Evolutionary conservation across 2,113 vertebrate genomes (phyloP), one percentile per base, ranked within the genome.

Genomic region (Bos indicus): DNA sequence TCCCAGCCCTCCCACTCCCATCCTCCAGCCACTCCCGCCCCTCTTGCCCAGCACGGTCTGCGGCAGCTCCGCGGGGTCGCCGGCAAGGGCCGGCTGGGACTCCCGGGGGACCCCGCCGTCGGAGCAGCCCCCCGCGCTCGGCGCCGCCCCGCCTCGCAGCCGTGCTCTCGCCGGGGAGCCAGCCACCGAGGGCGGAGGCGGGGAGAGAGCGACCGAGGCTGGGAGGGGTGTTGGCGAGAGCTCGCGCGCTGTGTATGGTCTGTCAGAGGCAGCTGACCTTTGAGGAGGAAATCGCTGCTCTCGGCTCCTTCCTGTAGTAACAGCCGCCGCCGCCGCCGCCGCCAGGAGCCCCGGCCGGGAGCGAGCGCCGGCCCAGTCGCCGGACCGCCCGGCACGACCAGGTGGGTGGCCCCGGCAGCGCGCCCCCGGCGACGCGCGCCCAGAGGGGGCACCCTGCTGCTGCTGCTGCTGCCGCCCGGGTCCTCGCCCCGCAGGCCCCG

Each of bases 301-400:
- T 98, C 98, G 25, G 95, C 98, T 98, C 97, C 98, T 99, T 99
- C 99, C 99, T 99, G 98, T 99, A 97, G 98, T 84, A 48, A 96
- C 97, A 97, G 97, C 98, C 91, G 80, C 96, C 51, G 80, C 91
- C 93, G 71, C 96, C 48, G 56, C 94, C 28, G 80, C 96, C 90
- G 56, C 95, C 59, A 40, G 91, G 26, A 92, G 62, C 84, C 74
- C 36, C 57, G 91, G 89, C 94, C 88, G 7, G 48, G 64, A 84
- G 92, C 52, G 40, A 59, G 51, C 77, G 67, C 78, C 77, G 13
- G 94, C 74, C 85, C 86, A 54, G 96, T 90, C 30, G 90, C 95
- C 25, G 7, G 95, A 94, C 62, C 4, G 94, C 92, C 78, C 60
- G 21, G 95, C 90, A 46, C 80, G 30, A 83, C 90, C 92, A 98